Conservation (phyloP, 1,140 invertebrate species). For the Probaryconus sp. region DNA sequence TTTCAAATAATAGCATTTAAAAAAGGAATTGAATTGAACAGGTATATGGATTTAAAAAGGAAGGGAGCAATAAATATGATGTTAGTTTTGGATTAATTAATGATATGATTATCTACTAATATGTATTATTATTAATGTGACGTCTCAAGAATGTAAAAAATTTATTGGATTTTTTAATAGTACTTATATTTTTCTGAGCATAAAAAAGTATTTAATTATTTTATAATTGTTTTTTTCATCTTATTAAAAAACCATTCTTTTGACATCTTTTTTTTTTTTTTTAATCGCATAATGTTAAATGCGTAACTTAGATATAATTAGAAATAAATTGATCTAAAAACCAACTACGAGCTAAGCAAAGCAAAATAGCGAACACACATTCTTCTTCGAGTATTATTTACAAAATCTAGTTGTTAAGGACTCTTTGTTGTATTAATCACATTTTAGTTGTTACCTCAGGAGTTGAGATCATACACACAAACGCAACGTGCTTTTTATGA, state of each 20-base stretch:
- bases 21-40: conserved; percentile 52
- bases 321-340: conserved; percentile 46
- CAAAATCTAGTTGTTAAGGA: conserved; percentile 32
- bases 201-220: no score
- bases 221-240: conserved; percentile 3
- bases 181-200: no score
- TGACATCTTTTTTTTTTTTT: conserved; percentile 3
- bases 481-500: conserved; percentile 64
- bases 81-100: conserved; percentile 68
- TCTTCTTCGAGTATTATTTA: conserved; percentile 49
- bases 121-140: conserved; percentile 28
- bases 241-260: conserved; percentile 20
- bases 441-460: conserved; percentile 74
- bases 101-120: conserved; percentile 61
- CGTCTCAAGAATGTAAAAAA: conserved; percentile 18
- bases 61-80: conserved; percentile 63
- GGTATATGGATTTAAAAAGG: conserved; percentile 46
- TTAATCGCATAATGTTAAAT: no score
- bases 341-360: conserved; percentile 67
- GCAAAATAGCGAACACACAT: conserved; percentile 65
- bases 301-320: no score
- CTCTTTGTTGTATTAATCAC: conserved; percentile 49
- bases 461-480: conserved; percentile 77
- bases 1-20: conserved; percentile 44
- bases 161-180: no score